Evolutionary conservation across 2,113 vertebrate genomes (phyloP).

Genomic region (Takifugu flavidus): DNA sequence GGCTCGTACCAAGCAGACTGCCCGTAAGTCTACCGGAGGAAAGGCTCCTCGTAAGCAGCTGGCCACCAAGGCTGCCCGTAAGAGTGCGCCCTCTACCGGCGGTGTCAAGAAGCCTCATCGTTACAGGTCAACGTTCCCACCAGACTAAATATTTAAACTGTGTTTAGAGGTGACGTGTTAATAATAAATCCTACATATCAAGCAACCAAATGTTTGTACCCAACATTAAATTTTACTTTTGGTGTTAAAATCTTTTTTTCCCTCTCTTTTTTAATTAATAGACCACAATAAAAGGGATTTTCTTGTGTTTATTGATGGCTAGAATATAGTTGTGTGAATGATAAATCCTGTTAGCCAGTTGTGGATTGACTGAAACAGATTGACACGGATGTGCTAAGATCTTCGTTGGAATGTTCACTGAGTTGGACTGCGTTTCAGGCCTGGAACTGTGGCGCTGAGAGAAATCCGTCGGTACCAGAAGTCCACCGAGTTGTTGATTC

Average conservation of each 20-base stretch:
- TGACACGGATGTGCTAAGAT: no score
- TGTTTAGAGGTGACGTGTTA: background rate
- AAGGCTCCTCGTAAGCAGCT: slow-evolving; percentile 91
- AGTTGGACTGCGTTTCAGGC: slow-evolving; percentile 56
- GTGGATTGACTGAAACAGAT: background rate
- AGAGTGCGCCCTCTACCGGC: slow-evolving; percentile 88
- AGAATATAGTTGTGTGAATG: background rate
- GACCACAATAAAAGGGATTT: no score
- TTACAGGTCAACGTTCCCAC: slow-evolving; percentile 74
- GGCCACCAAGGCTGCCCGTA: slow-evolving; percentile 87
- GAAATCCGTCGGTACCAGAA: slow-evolving; percentile 87
- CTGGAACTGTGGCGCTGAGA: slow-evolving; percentile 81
- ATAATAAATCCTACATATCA: background rate
- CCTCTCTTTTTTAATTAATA: no score
- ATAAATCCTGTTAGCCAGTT: background rate
- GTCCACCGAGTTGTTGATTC: slow-evolving; percentile 84
- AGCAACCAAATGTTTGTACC: background rate
- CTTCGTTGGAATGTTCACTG: background rate
- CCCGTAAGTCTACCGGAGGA: slow-evolving; percentile 89
- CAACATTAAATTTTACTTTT: no score
- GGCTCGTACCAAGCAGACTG: slow-evolving; percentile 92
- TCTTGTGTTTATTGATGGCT: no score
- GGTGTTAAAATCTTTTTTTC: no score
- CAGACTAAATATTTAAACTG: background rate
- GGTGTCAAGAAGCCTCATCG: slow-evolving; percentile 90